These are phyloP conservation scores for Cosmia trapezina DNA, from an alignment of 2,888 invertebrate genomes.

Conservation along the genomic window DNA sequence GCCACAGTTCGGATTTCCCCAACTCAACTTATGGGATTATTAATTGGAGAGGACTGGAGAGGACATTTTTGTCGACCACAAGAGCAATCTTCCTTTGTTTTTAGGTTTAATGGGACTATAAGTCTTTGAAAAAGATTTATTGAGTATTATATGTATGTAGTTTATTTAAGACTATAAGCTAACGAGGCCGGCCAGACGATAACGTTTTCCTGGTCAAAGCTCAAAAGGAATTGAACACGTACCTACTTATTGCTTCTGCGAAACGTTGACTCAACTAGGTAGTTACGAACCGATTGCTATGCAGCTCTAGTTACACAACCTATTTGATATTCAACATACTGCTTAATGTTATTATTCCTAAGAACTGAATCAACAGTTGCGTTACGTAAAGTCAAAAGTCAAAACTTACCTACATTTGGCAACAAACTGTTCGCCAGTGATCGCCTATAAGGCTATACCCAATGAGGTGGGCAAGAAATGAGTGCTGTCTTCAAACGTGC, in stretches of 20 bases:
- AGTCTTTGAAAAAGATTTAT: background rate
- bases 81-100: background rate
- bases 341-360: constrained; percentile 36
- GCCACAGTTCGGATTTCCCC: constrained; percentile 30
- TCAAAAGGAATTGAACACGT: constrained; percentile 45
- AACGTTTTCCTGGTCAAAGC: constrained; percentile 61
- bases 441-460: background rate
- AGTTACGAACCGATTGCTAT: constrained; percentile 50
- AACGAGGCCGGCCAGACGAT: constrained; percentile 40
- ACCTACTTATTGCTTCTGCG: constrained; percentile 54
- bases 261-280: constrained; percentile 66
- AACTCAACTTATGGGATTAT: background rate
- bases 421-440: background rate
- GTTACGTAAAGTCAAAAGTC: background rate
- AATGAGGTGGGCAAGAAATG: background rate
- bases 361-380: constrained; percentile 26
- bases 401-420: constrained; percentile 3
- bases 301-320: constrained; percentile 53
- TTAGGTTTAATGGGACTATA: background rate
- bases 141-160: no score
- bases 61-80: background rate
- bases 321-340: constrained; percentile 54
- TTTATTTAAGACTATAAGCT: constrained; percentile 12
- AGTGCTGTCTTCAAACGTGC: background rate
- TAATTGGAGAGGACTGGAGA: background rate